Evolutionary conservation across 2,113 vertebrate genomes (phyloP), one percentile per base, ranked within the genome.

Genomic region (Pomatostomus ruficeps): DNA sequence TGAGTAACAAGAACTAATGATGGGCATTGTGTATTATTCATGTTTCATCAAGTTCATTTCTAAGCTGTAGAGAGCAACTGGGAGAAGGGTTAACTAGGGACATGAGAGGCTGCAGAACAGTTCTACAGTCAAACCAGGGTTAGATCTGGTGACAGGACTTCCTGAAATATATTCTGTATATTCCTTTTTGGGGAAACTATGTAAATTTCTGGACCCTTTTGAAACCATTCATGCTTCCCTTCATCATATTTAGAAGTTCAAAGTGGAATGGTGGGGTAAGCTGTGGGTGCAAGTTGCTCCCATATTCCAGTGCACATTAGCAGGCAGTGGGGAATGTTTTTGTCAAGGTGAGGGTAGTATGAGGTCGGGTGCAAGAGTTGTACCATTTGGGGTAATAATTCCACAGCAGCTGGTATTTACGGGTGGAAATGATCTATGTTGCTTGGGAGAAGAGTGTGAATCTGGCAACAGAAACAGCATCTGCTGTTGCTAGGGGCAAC

Each of bases 1-100:
- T 90, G 91, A 91, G 89, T 94, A 94, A 93, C 91, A 91, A 88
- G 87, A 95, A 79, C 77, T 96, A 93, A 96, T 88, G 95, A 96
- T 91, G 91, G 71, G 54, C 85, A 90, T 88, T 96, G 88, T 95
- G 87, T 76, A 43, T 89, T 93, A 91, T 90, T 93, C 89, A 77
- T 94, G 91, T 96, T 96, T 85, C 95, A 93, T 88, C 28, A 40
- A 91, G 74, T 91, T 82, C 16, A 78, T 89, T 94, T 94, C 82
- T 82, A 73, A 89, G 81, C 91, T 57, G 54, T 82, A 33, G 54
- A 65, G 63, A 91, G 65, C 54, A 70, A 74, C 87, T 83, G 78
- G 62, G 74, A 82, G 93, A 91, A 79, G 89, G 91, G 91, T 96
- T 95, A 96, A 87, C 66, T 91, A 45, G 78, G 96, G 94, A 94